phyloP scores from a whole-genome alignment of 2,113 vertebrate species.

The Rhinichthys klamathensis region DNA sequence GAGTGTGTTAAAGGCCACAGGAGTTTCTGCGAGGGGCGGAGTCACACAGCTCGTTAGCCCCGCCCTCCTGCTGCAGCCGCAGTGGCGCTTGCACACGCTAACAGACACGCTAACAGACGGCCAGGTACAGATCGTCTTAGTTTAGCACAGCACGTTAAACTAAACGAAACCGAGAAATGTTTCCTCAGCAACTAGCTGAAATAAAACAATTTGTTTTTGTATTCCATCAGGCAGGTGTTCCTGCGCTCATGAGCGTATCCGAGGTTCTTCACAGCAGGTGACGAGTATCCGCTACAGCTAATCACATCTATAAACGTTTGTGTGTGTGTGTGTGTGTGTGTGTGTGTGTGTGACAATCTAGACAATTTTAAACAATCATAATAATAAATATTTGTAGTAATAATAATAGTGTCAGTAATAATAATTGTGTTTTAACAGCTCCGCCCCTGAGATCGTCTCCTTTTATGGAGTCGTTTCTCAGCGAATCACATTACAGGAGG shows the following conservation, averaged over 20 bases:
- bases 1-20: slow-evolving; percentile 62
- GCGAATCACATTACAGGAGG: slow-evolving; percentile 50
- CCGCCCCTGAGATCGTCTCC: slow-evolving; percentile 41
- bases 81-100: slow-evolving; percentile 76
- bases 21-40: slow-evolving; percentile 39
- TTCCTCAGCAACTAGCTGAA: background rate
- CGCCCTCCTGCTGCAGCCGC: slow-evolving; percentile 68
- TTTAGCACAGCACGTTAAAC: background rate
- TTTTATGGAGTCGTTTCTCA: slow-evolving; percentile 49
- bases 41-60: slow-evolving; percentile 60
- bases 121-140: slow-evolving; percentile 62
- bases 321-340: too few relatives aligned
- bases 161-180: background rate
- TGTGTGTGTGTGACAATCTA: too few relatives aligned
- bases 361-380: too few relatives aligned
- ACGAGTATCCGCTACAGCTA: background rate
- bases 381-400: too few relatives aligned
- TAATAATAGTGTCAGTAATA: too few relatives aligned
- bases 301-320: background rate
- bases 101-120: slow-evolving; percentile 51
- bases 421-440: background rate
- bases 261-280: slow-evolving; percentile 44
- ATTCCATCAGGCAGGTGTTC: background rate
- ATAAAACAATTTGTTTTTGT: background rate
- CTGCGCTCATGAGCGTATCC: slow-evolving; percentile 41